A percentile compares a stretch with the other conserved stretches of the same genome.
phyloP scores from a whole-genome alignment of 2,113 vertebrate genomes.

The Phaethon lepturus region DNA sequence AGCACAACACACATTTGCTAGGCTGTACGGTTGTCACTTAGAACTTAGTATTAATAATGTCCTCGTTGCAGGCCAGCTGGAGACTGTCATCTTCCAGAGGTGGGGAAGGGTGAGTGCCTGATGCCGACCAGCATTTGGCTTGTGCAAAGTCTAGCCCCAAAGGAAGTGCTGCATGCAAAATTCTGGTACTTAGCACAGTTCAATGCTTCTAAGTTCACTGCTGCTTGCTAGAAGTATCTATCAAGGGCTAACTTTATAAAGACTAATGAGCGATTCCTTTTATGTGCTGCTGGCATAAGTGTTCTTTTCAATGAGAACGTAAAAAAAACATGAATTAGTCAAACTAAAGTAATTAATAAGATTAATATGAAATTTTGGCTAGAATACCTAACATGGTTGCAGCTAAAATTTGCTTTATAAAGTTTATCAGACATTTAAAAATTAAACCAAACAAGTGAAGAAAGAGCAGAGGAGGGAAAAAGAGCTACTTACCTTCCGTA shows the following conservation, averaged over 20 bases:
- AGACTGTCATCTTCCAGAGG: neutral
- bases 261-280: neutral
- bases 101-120: fast-evolving
- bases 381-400: neutral
- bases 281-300: neutral
- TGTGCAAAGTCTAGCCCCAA: neutral
- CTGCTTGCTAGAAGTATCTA: neutral
- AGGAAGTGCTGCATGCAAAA: neutral
- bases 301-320: neutral
- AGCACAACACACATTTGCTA: neutral
- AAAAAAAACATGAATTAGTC: neutral
- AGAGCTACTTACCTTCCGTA: conserved; percentile 85
- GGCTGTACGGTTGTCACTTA: neutral
- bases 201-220: neutral
- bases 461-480: neutral
- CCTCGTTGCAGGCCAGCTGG: neutral
- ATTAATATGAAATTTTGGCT: neutral
- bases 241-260: neutral
- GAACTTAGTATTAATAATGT: neutral
- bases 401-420: neutral
- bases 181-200: neutral
- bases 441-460: neutral
- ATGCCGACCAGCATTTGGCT: neutral
- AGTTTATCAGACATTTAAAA: neutral
- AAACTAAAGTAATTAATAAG: neutral